Percentiles rank a stretch among this genome's conserved stretches.
These are phyloP conservation scores for Euphonia xanthogaster DNA, from an alignment of 2,797 vertebrate genomes.

Conservation along the genomic window DNA sequence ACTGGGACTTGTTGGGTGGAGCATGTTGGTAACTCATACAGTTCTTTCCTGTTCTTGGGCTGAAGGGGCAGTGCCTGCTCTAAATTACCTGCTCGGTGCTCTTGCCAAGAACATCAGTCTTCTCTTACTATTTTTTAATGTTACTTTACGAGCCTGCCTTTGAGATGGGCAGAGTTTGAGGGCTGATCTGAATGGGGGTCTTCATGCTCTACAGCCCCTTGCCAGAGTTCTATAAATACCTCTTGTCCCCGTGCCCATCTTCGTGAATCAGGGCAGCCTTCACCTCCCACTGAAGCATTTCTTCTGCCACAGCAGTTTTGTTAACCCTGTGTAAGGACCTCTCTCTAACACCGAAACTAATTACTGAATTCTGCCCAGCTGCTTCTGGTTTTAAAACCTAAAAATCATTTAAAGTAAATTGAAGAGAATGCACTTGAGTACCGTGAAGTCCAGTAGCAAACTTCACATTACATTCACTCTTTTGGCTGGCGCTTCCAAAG, in stretches of 20 bases:
- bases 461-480: neutral
- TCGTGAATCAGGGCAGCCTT: neutral
- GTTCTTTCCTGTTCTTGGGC: constrained; percentile 61
- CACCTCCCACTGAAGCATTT: neutral
- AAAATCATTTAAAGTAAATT: neutral
- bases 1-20: constrained; percentile 35
- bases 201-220: neutral
- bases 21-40: constrained; percentile 26
- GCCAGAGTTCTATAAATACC: neutral
- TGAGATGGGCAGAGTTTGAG: neutral
- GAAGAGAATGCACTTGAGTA: neutral
- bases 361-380: neutral
- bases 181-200: constrained; percentile 21
- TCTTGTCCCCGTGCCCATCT: neutral
- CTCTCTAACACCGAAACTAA: neutral
- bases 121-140: neutral
- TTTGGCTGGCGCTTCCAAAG: neutral
- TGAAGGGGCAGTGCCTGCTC: constrained; percentile 53
- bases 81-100: constrained; percentile 58
- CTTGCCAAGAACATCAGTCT: constrained; percentile 50
- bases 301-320: neutral
- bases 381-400: neutral
- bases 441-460: neutral
- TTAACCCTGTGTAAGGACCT: neutral
- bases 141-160: neutral